Percentiles rank a stretch among this genome's conserved stretches.
Conservation (phyloP, 2,113 vertebrate genomes). For the Ceratotherium simum region DNA sequence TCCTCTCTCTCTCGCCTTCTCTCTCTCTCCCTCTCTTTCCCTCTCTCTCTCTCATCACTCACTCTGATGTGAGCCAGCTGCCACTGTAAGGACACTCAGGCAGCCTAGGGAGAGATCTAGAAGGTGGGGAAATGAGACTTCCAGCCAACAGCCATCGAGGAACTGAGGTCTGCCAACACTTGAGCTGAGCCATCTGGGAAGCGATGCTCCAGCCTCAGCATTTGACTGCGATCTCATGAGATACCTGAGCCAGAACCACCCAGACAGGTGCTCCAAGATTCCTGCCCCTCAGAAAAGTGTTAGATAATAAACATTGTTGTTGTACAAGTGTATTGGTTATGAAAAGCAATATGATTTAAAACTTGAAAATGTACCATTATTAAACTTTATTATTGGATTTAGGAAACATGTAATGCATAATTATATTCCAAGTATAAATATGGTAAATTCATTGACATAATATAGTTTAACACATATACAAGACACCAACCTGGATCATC, state of each 20-base stretch:
- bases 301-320: background rate
- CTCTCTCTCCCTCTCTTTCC: background rate
- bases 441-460: slow-evolving; percentile 2
- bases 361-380: background rate
- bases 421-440: slow-evolving; percentile 51
- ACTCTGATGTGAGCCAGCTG: background rate
- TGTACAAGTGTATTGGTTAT: background rate
- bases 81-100: background rate
- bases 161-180: background rate
- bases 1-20: background rate
- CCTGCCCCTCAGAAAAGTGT: background rate
- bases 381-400: slow-evolving; percentile 61
- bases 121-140: background rate
- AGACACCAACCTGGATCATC: slow-evolving; percentile 61
- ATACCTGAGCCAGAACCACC: background rate
- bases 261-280: background rate
- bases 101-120: background rate
- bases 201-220: background rate
- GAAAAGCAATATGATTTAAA: slow-evolving; percentile 13
- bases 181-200: background rate
- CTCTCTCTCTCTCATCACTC: background rate
- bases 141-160: background rate
- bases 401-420: slow-evolving; percentile 72
- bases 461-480: slow-evolving; percentile 13
- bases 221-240: background rate